Base-by-base conservation (phyloP, 2,797 vertebrate species). In the Selene dorsalis region DNA sequence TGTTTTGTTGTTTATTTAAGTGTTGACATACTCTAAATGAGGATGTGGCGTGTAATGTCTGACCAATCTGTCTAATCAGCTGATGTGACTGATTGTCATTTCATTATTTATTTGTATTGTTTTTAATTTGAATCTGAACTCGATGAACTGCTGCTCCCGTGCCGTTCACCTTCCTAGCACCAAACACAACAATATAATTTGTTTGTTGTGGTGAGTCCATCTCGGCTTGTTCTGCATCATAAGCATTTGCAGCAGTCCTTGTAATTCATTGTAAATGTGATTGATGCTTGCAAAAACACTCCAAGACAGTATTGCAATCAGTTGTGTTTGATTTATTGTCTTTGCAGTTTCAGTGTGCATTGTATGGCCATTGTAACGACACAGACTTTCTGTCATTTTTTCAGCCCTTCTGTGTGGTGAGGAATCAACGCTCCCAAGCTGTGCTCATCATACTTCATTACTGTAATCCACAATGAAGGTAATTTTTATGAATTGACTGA, bases 241-340 rank as follows among this genome's bases (percentile, higher is more conserved):
- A 86, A 85, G 87, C 92, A 87, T 87, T 90, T 53, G 68, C 84
- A 83, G 79, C 81, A 74, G 88, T 87, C 84, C 75, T 88, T 84
- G 75, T 92, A 87, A 94, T 92, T 92, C 87, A 92, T 88, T 82
- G 84, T 92, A 91, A 94, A 90, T 83, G 71, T 93, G 91, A 94
- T 92, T 92, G 91, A 94, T 92, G 91, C 52, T 53, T 38, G 68
- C 63, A 80, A 87, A 90, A 93, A 92, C 90, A 87, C 75, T 82
- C 80, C 47, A 56, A 80, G 91, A 93, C 92, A 89, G 82, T 64
- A 73, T 53, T 86, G 89, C 89, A 90, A 92, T 94, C 91, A 93
- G 88, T 93, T 94, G 86, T 79, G 63, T 91, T 92, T 93, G 88
- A 93, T 93, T 92, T 92, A 93, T 93, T 87, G 88, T 90, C 87